phyloP scores from a whole-genome alignment of 2,888 invertebrate genomes.

The Bellardia pandia region DNA sequence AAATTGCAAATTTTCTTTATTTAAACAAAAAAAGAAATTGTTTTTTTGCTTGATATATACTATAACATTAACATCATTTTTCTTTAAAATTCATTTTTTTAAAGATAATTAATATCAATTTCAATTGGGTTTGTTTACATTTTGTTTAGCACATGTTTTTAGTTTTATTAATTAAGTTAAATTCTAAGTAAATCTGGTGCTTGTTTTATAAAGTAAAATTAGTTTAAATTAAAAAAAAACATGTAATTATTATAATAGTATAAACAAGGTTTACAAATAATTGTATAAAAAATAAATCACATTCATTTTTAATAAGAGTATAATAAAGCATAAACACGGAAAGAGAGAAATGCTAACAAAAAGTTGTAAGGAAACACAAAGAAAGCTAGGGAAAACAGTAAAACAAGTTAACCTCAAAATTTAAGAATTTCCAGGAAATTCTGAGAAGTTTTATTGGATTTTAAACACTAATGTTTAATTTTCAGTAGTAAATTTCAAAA shows the following conservation, averaged over 20 bases:
- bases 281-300: slow-evolving; percentile 1
- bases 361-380: no score
- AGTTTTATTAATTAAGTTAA: slow-evolving; percentile 16
- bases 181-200: neutral
- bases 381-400: no score
- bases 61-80: slow-evolving; percentile 44
- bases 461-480: no score
- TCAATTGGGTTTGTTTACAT: slow-evolving; percentile 1
- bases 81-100: neutral
- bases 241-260: neutral
- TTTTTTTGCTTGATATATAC: slow-evolving; percentile 15
- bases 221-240: neutral
- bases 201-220: neutral
- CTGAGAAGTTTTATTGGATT: no score
- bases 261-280: neutral
- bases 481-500: no score
- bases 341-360: no score
- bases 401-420: no score
- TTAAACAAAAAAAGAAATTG: neutral
- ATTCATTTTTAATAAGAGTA: neutral
- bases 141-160: slow-evolving; percentile 51
- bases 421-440: no score
- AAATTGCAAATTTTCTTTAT: slow-evolving; percentile 49
- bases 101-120: slow-evolving; percentile 56
- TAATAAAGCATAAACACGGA: no score